Evolutionary conservation across 2,113 vertebrate genomes (phyloP).

Genomic region (Pseudolaguvia tuberculata): DNA sequence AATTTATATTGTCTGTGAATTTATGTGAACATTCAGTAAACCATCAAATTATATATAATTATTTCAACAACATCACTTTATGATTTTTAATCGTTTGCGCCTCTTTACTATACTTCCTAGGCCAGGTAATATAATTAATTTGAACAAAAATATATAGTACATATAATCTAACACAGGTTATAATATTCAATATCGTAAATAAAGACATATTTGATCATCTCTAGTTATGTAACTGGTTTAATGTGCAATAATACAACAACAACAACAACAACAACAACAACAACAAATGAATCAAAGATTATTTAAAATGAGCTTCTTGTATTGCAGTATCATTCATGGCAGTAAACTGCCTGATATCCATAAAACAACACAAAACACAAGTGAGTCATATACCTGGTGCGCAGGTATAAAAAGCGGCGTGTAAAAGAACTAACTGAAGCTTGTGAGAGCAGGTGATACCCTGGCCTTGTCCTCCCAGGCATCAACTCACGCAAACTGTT

Average conservation of each 20-base stretch:
- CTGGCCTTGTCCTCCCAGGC: slow-evolving; percentile 22
- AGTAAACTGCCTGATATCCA: slow-evolving; percentile 14
- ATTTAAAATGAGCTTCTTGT: background rate
- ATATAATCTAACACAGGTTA: background rate
- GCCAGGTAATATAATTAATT: too few relatives aligned
- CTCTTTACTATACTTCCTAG: background rate
- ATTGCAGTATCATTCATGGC: background rate
- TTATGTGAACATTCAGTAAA: background rate
- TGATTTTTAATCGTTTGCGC: background rate
- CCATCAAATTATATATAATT: background rate
- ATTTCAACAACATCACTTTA: background rate
- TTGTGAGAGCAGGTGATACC: slow-evolving; percentile 36
- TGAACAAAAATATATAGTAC: too few relatives aligned
- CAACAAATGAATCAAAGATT: background rate
- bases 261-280: too few relatives aligned
- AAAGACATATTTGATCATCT: background rate
- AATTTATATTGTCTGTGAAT: background rate
- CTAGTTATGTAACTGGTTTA: background rate
- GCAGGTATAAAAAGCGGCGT: slow-evolving; percentile 3
- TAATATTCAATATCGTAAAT: background rate
- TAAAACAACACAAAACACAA: background rate
- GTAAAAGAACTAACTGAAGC: slow-evolving; percentile 18
- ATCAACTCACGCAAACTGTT: slow-evolving; percentile 36
- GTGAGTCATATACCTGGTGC: slow-evolving; percentile 21
- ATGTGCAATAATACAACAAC: too few relatives aligned